A percentile compares a stretch with the other conserved stretches of the same genome.
These are phyloP conservation scores for Atethmia centrago DNA, from an alignment of 2,888 invertebrate genomes.

Conservation along the genomic window DNA sequence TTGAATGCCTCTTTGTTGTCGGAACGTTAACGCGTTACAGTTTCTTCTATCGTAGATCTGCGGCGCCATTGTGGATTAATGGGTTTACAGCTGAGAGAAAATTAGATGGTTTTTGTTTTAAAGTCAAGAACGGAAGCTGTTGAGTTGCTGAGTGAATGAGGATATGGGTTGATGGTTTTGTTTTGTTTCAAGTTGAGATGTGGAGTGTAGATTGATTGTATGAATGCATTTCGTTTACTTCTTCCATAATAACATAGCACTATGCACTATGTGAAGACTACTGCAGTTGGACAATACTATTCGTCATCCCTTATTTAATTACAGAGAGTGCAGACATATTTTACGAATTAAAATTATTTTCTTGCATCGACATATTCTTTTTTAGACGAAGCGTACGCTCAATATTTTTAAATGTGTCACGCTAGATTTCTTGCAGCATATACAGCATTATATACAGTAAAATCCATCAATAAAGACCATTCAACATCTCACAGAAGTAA, in stretches of 20 bases:
- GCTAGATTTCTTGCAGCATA: too few species aligned
- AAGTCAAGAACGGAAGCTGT: constrained; percentile 43
- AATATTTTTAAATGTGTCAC: background rate
- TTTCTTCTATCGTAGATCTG: constrained; percentile 62
- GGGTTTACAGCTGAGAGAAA: constrained; percentile 63
- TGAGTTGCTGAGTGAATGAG: constrained; percentile 8
- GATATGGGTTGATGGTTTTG: constrained; percentile 1
- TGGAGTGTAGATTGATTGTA: background rate
- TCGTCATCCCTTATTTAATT: background rate
- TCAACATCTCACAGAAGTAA: constrained; percentile 18
- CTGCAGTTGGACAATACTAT: background rate
- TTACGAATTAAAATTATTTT: background rate
- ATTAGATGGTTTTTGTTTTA: constrained; percentile 66
- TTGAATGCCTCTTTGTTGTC: constrained; percentile 82
- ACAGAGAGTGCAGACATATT: background rate
- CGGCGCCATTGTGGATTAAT: constrained; percentile 59
- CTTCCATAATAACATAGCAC: background rate
- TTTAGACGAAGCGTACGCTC: background rate
- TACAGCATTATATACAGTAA: background rate
- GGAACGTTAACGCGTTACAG: constrained; percentile 71
- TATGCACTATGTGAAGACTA: background rate
- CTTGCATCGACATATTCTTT: too few species aligned
- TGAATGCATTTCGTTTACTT: background rate
- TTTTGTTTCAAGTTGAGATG: constrained; percentile 17
- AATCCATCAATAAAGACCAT: constrained; percentile 12